Conservation (phyloP, 2,888 invertebrate genomes). For the Chouioia cunea region DNA sequence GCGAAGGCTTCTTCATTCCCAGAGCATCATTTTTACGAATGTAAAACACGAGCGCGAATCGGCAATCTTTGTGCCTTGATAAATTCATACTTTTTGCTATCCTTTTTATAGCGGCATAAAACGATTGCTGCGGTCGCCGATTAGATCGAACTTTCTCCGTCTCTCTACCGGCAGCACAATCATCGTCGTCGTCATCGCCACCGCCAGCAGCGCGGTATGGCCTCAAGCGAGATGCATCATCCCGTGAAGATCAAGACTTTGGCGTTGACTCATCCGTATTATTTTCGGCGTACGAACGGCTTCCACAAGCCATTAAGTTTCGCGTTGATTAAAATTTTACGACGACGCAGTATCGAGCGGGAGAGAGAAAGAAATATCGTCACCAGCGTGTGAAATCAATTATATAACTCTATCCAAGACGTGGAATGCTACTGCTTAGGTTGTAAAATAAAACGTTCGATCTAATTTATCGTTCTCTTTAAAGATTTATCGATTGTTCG, state of each 20-base stretch:
- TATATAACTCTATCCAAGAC: neutral
- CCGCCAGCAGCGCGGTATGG: too few relatives aligned
- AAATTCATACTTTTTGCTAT: constrained; percentile 25
- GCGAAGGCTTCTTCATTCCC: too few relatives aligned
- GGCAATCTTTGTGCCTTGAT: constrained; percentile 7
- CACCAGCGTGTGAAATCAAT: constrained; percentile 10
- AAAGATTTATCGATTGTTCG: too few relatives aligned
- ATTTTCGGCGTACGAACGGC: constrained; percentile 24
- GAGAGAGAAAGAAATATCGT: constrained; percentile 1
- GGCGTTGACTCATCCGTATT: constrained; percentile 32
- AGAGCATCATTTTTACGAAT: constrained; percentile 2
- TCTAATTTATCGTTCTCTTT: too few relatives aligned
- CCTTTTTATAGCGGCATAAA: constrained; percentile 23
- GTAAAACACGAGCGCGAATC: constrained; percentile 1
- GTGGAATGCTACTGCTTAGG: too few relatives aligned
- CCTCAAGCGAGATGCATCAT: constrained; percentile 40
- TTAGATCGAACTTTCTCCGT: constrained; percentile 42
- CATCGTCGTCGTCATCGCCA: too few relatives aligned
- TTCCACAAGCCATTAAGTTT: neutral
- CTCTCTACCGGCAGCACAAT: constrained; percentile 11
- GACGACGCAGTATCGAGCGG: neutral
- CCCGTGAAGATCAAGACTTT: constrained; percentile 31
- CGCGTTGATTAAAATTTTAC: constrained; percentile 30
- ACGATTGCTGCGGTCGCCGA: constrained; percentile 33
- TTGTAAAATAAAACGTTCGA: too few relatives aligned